Evolutionary conservation across 2,797 vertebrate genomes (phyloP), one percentile per base, ranked within the genome.

Genomic region (Lemur catta): DNA sequence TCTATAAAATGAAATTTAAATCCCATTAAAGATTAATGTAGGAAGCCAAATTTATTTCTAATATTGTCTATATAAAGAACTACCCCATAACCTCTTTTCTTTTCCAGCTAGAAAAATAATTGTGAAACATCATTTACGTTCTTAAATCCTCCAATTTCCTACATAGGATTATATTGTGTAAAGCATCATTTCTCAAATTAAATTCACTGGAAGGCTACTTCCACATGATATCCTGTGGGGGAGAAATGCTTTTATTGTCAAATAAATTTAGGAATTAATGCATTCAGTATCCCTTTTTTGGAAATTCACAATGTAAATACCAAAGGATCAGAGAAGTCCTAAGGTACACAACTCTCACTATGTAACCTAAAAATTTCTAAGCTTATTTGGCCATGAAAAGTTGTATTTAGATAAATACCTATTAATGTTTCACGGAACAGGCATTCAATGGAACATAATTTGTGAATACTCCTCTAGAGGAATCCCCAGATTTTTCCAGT

Each of bases 1-100:
- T 61, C 43, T 94, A 75, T 14, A 87, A 87, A 74, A 91, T 82
- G 35, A 93, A 91, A 76, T 75, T 33, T 24, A 82, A 57, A 87
- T 57, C 17, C n/a, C 41, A 76, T 52, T 86, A 75, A 78, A 94
- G 35, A 84, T 88, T 22, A 88, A 26, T 52, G 18, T 50, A 18
- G 48, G 74, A 72, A 78, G 65, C 17, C 55, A 65, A 55, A 48
- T 95, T 67, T 41, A 65, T 59, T 75, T 90, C 30, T 48, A 52
- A 14, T 33, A 52, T 90, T 81, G 17, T 43, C 28, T 75, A 20
- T 72, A 57, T 67, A 82, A 85, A 41, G 48, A 80, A 61, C 17
- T 22, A 61, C 61, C 65, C 14, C 15, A 48, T 55, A 65, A 46
- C 30, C 61, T 90, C n/a, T 79, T 85, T 89, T 82, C 38, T 43